Evolutionary conservation across 1,140 invertebrate genomes (phyloP), one percentile per base, ranked within the genome.

Genomic region (Magallana angulata): DNA sequence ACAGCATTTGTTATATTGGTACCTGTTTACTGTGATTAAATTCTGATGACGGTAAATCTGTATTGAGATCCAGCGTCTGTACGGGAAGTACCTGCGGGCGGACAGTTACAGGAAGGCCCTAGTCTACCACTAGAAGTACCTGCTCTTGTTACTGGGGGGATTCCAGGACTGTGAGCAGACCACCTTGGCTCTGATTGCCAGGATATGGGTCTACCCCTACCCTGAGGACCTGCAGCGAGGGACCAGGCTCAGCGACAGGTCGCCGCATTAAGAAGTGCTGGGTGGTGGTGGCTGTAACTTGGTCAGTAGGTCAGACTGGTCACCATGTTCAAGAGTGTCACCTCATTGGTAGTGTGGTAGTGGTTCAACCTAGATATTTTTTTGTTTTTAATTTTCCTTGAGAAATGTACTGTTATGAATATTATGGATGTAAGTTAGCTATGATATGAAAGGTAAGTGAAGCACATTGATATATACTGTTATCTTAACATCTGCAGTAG

Each of bases 71-170:
- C 96, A 97, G 83, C 95, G 97, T 90, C 95, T 97, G n/a, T 97
- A 97, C 91, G 96, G 96, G 0, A 97, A 97, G 87, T 97, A 24
- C 24, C 24, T 24, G 24, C 0, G 24, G 24, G 24, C 24, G 24
- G 24, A 24, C 24, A 24, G 24, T 1, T 24, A 24, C 24, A 96
- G 97, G 36, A 98, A 98, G 94, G 97, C 97, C 9, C 94, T 98
- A 59, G 96, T 97, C 64, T 98, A 97, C 95, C 98, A 98, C 94
- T 98, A 48, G 93, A 96, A 96, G 12, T 98, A 98, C 92, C 94
- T 98, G 12, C 94, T 97, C 57, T 95, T 96, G 7, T 95, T 97
- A 8, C 93, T 98, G 7, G 96, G 96, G 36, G 96, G 97, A 0
- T 97, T 97, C 95, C 96, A 96, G 89, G 94, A 95, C 60, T 93